Conservation (phyloP, 2,888 invertebrate species). For the Teleogryllus oceanicus region DNA sequence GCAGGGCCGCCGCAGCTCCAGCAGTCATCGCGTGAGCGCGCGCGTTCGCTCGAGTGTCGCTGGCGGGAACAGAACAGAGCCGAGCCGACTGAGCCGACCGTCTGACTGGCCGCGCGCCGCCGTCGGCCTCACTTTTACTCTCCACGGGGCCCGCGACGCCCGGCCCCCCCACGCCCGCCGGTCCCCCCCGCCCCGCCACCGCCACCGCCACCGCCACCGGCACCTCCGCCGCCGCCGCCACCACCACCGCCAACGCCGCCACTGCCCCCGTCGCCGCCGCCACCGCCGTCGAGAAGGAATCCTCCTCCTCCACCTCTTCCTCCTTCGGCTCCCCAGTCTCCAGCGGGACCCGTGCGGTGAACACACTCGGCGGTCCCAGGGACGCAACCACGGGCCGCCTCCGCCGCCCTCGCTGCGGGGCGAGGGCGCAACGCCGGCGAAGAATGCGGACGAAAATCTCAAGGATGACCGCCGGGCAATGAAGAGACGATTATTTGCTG, state of each 20-base stretch:
- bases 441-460: too few species aligned
- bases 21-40: background rate
- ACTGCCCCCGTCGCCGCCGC: background rate
- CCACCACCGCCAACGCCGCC: background rate
- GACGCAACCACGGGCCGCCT: too few species aligned
- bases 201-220: background rate
- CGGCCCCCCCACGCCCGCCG: background rate
- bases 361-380: too few species aligned
- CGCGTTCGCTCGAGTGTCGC: background rate
- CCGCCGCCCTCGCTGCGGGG: too few species aligned
- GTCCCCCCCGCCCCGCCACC: background rate
- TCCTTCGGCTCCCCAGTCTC: too few species aligned
- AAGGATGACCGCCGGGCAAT: too few species aligned
- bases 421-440: too few species aligned
- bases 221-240: background rate
- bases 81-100: background rate
- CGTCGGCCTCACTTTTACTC: background rate
- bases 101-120: background rate
- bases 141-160: background rate
- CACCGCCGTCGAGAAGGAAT: background rate
- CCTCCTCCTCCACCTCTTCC: background rate
- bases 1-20: background rate
- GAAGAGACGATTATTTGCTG: too few species aligned
- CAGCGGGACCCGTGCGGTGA: too few species aligned
- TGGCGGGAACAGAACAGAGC: too few species aligned